Conservation (phyloP, 37 sponge, comb jelly and placozoan species). For the Mnemiopsis leidyi region DNA sequence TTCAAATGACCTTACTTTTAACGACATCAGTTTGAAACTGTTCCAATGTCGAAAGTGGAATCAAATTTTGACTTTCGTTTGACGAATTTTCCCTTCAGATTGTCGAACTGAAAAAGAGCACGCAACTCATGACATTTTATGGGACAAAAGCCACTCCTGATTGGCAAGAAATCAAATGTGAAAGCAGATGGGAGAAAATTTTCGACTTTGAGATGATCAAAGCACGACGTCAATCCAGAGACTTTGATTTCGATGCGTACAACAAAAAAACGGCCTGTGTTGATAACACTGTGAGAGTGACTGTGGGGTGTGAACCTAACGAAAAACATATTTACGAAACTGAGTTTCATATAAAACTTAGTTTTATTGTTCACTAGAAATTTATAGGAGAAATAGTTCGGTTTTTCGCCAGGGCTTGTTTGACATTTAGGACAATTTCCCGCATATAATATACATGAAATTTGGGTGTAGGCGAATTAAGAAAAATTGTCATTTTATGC, state of each 20-base stretch:
- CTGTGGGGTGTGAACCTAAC: slow-evolving; percentile 19
- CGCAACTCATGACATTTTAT: background rate
- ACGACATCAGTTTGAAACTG: too few relatives aligned
- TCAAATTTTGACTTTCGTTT: background rate
- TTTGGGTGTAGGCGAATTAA: too few relatives aligned
- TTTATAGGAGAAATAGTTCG: too few relatives aligned
- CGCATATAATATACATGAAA: too few relatives aligned
- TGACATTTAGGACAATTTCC: too few relatives aligned
- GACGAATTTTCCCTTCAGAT: background rate
- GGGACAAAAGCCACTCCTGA: background rate
- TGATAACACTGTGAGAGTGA: background rate
- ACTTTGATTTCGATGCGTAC: background rate
- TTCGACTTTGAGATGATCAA: background rate
- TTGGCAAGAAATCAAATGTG: background rate
- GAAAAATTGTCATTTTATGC: too few relatives aligned
- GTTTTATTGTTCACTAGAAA: background rate
- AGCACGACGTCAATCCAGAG: background rate
- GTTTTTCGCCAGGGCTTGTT: too few relatives aligned
- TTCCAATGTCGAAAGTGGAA: too few relatives aligned
- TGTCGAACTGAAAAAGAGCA: background rate
- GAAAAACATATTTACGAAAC: background rate
- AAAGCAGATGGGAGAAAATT: background rate
- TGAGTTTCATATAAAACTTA: slow-evolving; percentile 21
- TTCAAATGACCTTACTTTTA: too few relatives aligned
- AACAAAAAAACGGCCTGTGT: background rate